Conservation (phyloP, 2,797 vertebrate genomes). For the Hemitrygon akajei region DNA sequence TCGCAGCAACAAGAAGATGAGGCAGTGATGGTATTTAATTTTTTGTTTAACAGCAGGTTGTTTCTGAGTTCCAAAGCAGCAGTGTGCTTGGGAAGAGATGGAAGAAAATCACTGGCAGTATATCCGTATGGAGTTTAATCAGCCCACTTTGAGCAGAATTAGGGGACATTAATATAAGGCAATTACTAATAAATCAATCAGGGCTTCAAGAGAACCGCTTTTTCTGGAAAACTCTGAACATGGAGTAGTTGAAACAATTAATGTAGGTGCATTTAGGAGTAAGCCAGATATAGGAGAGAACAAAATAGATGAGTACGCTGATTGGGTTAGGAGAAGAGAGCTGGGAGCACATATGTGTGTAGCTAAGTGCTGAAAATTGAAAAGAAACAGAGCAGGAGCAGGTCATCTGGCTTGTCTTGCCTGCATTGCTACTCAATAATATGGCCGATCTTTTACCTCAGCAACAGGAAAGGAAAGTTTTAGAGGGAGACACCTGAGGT, state of each 20-base stretch:
- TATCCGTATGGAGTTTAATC: not conserved
- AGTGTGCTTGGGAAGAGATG: not conserved
- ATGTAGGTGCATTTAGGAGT: not conserved
- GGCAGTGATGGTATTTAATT: slow-evolving; percentile 57
- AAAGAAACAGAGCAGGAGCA: too few relatives aligned
- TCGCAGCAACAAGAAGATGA: slow-evolving; percentile 54
- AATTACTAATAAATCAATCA: not conserved
- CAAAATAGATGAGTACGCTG: not conserved
- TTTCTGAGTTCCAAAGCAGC: not conserved
- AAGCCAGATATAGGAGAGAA: not conserved
- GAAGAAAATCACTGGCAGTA: not conserved
- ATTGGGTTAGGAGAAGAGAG: not conserved
- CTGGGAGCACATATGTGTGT: not conserved
- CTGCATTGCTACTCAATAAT: too few relatives aligned
- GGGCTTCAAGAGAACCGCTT: not conserved
- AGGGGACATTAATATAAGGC: not conserved
- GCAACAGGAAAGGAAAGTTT: too few relatives aligned
- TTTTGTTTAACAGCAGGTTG: slow-evolving; percentile 37
- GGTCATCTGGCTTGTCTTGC: too few relatives aligned
- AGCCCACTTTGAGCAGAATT: not conserved
- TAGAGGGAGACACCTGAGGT: too few relatives aligned
- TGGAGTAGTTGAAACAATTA: not conserved
- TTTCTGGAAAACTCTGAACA: not conserved
- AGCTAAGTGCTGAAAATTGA: not conserved
- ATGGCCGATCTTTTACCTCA: too few relatives aligned